A percentile compares a stretch with the other conserved stretches of the same genome.
Conservation (phyloP, 2,888 invertebrate genomes). For the Chrysomela aeneicollis region DNA sequence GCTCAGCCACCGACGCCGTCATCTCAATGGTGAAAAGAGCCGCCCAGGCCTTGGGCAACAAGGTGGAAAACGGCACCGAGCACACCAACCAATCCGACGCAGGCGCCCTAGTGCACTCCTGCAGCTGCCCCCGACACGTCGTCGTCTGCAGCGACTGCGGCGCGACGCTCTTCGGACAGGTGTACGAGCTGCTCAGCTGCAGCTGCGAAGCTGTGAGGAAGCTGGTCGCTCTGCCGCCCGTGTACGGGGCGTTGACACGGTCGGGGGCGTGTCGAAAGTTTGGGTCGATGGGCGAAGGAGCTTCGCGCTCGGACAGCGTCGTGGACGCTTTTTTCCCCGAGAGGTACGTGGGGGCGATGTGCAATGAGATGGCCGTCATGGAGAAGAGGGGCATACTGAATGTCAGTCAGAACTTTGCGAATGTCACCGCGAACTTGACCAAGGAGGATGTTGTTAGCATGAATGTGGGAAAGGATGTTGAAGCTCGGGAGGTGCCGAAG, state of each 20-base stretch:
- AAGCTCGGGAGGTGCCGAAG: not conserved
- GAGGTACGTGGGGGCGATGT: slow-evolving; percentile 78
- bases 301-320: too few species aligned
- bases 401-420: slow-evolving; percentile 62
- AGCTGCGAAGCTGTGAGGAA: slow-evolving; percentile 68
- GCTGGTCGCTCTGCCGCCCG: slow-evolving; percentile 68
- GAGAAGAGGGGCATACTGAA: slow-evolving; percentile 74
- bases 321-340: slow-evolving; percentile 70
- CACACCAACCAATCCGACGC: slow-evolving; percentile 64
- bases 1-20: slow-evolving; percentile 89
- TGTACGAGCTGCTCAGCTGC: slow-evolving; percentile 80
- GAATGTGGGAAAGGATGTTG: slow-evolving; percentile 25
- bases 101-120: slow-evolving; percentile 62
- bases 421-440: slow-evolving; percentile 45
- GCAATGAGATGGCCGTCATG: slow-evolving; percentile 76
- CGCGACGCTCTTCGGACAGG: slow-evolving; percentile 72
- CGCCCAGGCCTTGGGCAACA: slow-evolving; percentile 82
- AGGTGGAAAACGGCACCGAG: slow-evolving; percentile 65
- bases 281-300: too few species aligned
- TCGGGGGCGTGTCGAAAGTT: slow-evolving; percentile 68
- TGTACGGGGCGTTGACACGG: slow-evolving; percentile 69
- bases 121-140: slow-evolving; percentile 77
- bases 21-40: slow-evolving; percentile 93
- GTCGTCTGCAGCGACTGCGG: slow-evolving; percentile 80
- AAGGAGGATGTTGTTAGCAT: slow-evolving; percentile 42